These are phyloP conservation scores for Nebria salina DNA, from an alignment of 2,888 invertebrate genomes.

Conservation along the genomic window DNA sequence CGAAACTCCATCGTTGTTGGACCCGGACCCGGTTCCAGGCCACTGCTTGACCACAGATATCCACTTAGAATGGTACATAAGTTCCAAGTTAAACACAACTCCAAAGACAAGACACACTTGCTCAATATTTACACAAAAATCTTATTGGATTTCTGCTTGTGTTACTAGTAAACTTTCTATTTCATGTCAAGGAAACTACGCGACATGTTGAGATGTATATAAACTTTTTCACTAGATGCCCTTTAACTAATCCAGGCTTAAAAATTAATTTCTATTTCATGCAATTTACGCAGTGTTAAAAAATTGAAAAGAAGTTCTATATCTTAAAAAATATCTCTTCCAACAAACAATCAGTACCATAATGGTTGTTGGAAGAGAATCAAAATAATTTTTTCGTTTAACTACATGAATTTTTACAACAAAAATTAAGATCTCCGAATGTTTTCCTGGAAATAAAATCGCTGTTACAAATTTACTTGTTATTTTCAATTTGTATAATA, in stretches of 20 bases:
- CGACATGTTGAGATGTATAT: background rate
- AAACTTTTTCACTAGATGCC: background rate
- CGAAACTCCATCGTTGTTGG: background rate
- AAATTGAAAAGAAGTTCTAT: no score
- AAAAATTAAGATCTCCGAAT: no score
- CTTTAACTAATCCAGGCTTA: background rate
- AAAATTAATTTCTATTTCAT: no score
- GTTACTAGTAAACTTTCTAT: background rate
- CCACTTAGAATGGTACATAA: conserved; percentile 15
- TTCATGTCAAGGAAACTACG: background rate
- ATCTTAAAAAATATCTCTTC: no score
- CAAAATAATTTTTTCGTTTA: no score
- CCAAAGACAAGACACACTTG: background rate
- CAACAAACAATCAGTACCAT: no score
- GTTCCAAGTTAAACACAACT: conserved; percentile 32
- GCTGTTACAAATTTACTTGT: no score
- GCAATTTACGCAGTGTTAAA: no score
- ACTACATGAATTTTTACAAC: no score
- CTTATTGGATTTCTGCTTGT: background rate
- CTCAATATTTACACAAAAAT: background rate
- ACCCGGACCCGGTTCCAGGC: background rate
- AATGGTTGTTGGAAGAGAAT: no score
- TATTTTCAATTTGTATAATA: no score
- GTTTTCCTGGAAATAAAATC: no score
- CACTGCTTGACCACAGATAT: conserved; percentile 7